Base-by-base conservation (phyloP, 2,888 invertebrate species). In the Brachyopa scutellaris region DNA sequence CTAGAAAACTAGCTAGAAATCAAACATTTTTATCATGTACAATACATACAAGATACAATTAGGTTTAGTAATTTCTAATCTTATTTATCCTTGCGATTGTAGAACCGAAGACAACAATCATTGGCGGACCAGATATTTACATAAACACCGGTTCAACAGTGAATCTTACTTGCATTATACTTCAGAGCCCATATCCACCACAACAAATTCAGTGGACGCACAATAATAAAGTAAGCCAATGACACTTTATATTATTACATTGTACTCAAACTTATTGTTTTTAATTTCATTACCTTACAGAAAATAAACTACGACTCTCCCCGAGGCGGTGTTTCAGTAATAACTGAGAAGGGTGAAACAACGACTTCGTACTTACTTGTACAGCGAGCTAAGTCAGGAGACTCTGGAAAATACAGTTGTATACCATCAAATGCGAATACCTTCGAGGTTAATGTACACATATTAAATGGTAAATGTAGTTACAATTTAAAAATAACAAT, bases 221-320 rank as follows among this genome's bases (percentile, higher is more conserved):
- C 89, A 95, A 96, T 89, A 93, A 93, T 87, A 93, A 94, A 93
- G 95, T 95, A 91, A 91, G 91, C 15, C 17, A 53, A 19, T 9
- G n/a, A 4, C 57, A 36, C n/a, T n/a, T n/a, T n/a, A n/a, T 9
- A 13, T 9, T 29, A 33, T 42, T 8, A n/a, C n/a, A n/a, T n/a
- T n/a, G n/a, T n/a, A n/a, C n/a, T n/a, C n/a, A n/a, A n/a, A n/a
- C n/a, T n/a, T n/a, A n/a, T n/a, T n/a, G n/a, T n/a, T n/a, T n/a
- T 2, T 61, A 17, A 21, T 15, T 40, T 29, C 19, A 0, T 13
- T 7, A 47, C 0, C 4, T 3, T 80, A 84, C 83, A 95, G 95
- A 95, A 95, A 91, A 95, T 96, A 88, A 96, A 95, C 92, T 96
- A 96, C 91, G 95, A 96, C 90, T 95, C 95, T 19, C 95, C 95